Evolutionary conservation across 2,888 invertebrate genomes (phyloP).

Genomic region (Agrochola circellaris): DNA sequence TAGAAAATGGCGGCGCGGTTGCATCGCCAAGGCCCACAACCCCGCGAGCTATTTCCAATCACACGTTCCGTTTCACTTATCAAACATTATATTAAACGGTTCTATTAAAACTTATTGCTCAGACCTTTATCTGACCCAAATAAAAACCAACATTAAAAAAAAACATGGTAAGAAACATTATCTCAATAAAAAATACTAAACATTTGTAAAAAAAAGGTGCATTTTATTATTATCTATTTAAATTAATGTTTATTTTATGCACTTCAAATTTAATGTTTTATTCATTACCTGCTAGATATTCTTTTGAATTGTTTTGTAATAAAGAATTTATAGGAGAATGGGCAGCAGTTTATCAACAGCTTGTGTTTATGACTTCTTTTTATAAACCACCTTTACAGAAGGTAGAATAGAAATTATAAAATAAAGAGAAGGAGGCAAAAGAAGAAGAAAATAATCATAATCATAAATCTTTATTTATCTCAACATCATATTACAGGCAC

Average conservation of each 20-base stretch:
- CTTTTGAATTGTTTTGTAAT: not conserved
- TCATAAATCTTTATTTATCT: too few relatives aligned
- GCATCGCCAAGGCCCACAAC: constrained; percentile 14
- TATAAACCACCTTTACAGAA: too few relatives aligned
- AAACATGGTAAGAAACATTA: not conserved
- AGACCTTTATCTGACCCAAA: not conserved
- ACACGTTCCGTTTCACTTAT: constrained; percentile 15
- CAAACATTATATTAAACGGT: constrained; percentile 25
- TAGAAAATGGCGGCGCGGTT: constrained; percentile 32
- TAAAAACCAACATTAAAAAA: too few relatives aligned
- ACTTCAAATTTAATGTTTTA: not conserved
- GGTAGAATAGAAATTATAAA: too few relatives aligned
- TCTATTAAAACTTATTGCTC: constrained; percentile 24
- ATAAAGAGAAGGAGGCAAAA: too few relatives aligned
- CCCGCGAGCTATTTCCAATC: constrained; percentile 37
- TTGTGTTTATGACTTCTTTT: too few relatives aligned
- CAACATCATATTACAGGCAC: too few relatives aligned
- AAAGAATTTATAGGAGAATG: too few relatives aligned
- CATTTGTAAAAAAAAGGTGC: not conserved
- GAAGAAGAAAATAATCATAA: too few relatives aligned
- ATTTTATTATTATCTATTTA: not conserved
- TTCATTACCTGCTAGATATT: not conserved
- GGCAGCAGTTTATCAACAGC: too few relatives aligned
- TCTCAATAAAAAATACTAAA: not conserved
- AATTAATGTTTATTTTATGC: not conserved